A percentile compares a stretch with the other conserved stretches of the same genome.
These are phyloP conservation scores for Dendropsophus ebraccatus DNA, from an alignment of 2,113 vertebrate species.

Conservation along the genomic window DNA sequence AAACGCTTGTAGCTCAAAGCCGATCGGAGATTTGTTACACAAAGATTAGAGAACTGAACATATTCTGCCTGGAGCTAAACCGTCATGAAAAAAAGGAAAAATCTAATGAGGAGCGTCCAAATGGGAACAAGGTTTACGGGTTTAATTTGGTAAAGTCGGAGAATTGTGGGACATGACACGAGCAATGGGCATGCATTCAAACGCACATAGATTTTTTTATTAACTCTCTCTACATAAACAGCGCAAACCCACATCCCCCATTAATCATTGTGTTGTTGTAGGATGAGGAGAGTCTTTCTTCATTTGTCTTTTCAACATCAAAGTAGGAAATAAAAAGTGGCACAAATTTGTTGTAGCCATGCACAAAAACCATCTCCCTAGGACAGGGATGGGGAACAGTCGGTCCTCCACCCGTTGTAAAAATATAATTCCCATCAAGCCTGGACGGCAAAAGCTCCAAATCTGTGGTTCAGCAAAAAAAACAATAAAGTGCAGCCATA, in stretches of 20 bases:
- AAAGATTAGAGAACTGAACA: conserved; percentile 44
- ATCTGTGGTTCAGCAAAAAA: no score
- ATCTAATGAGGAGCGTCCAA: conserved; percentile 27
- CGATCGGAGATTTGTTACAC: conserved; percentile 30
- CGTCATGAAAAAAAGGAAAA: conserved; percentile 13
- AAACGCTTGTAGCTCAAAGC: background rate
- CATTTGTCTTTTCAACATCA: background rate
- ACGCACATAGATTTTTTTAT: background rate
- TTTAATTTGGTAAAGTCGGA: conserved; percentile 21
- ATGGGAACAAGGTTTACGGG: conserved; percentile 5
- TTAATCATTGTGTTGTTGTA: background rate
- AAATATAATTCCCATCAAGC: no score
- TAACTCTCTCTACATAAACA: background rate
- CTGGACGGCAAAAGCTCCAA: no score
- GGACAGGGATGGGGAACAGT: no score
- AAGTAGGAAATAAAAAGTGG: background rate
- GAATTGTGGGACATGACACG: background rate
- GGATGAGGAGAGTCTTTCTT: background rate
- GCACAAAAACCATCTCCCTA: background rate
- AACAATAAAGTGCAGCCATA: no score
- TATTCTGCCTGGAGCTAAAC: conserved; percentile 39
- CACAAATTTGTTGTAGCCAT: background rate
- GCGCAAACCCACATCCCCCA: background rate
- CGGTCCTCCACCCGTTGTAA: no score
- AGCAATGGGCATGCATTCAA: background rate